Conservation (phyloP, 2,113 vertebrate species). For the Pelobates fuscus region DNA sequence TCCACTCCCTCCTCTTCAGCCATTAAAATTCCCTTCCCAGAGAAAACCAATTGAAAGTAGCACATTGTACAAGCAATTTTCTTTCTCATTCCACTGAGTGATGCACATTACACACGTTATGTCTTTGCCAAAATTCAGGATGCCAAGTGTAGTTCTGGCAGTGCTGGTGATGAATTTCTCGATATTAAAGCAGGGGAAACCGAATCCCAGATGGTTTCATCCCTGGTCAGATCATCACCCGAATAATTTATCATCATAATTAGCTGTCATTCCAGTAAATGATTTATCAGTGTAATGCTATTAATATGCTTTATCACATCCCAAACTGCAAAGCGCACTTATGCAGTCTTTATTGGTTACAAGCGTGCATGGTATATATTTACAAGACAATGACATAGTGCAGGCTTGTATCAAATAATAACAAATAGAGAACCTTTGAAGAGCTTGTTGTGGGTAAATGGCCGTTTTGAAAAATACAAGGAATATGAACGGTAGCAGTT, state of each 20-base stretch:
- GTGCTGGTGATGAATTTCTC: slow-evolving; percentile 15
- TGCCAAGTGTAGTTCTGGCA: background rate
- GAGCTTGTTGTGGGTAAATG: too few species aligned
- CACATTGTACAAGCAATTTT: background rate
- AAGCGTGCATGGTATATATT: background rate
- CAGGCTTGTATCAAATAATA: background rate
- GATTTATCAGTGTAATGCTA: slow-evolving; percentile 39
- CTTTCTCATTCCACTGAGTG: slow-evolving; percentile 28
- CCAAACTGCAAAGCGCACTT: slow-evolving; percentile 4
- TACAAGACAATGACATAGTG: background rate
- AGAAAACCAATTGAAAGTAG: background rate
- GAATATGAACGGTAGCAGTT: too few species aligned
- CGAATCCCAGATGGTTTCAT: slow-evolving; percentile 14
- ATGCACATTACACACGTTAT: slow-evolving; percentile 32
- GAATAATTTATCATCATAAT: slow-evolving; percentile 45
- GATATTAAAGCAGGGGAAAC: slow-evolving; percentile 15
- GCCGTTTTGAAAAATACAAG: too few species aligned
- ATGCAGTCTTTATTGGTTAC: background rate
- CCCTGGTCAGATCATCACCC: slow-evolving; percentile 38
- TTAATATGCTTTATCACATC: background rate
- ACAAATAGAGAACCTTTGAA: too few species aligned
- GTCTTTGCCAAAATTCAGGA: slow-evolving; percentile 9
- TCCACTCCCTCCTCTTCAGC: background rate
- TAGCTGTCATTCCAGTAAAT: slow-evolving; percentile 30
- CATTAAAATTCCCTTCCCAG: background rate